Conservation (phyloP, 2,888 invertebrate species). For the Pandemis cinnamomeana region DNA sequence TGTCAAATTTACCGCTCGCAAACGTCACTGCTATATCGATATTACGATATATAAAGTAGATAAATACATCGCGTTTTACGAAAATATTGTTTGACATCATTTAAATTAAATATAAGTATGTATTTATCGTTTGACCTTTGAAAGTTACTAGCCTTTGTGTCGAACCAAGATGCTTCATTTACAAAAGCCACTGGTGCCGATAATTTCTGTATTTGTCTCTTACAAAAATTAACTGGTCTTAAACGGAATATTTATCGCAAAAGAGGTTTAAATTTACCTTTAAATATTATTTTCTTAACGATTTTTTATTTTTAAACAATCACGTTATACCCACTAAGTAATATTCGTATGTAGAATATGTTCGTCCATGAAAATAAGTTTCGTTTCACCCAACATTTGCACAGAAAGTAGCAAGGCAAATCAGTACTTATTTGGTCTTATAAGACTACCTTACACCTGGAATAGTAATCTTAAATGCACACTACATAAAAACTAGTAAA, state of each 20-base stretch:
- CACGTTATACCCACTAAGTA: too few species aligned
- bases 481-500: not conserved
- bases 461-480: too few species aligned
- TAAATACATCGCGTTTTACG: not conserved
- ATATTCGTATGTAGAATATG: too few species aligned
- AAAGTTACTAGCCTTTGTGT: not conserved
- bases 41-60: not conserved
- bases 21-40: conserved; percentile 1
- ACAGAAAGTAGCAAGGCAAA: too few species aligned
- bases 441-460: too few species aligned
- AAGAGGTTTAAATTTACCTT: not conserved
- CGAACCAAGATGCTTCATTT: not conserved
- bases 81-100: not conserved
- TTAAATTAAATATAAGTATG: not conserved
- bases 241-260: not conserved
- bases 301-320: too few species aligned
- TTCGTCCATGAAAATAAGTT: too few species aligned
- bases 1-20: conserved; percentile 33
- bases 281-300: too few species aligned
- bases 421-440: too few species aligned
- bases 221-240: not conserved
- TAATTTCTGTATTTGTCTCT: not conserved
- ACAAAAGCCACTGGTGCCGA: not conserved
- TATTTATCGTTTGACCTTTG: conserved; percentile 6
- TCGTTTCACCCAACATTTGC: too few species aligned